Percentiles rank a stretch among this genome's conserved stretches.
Conservation (phyloP, 1,140 invertebrate genomes). For the Steinernema khuongi region DNA sequence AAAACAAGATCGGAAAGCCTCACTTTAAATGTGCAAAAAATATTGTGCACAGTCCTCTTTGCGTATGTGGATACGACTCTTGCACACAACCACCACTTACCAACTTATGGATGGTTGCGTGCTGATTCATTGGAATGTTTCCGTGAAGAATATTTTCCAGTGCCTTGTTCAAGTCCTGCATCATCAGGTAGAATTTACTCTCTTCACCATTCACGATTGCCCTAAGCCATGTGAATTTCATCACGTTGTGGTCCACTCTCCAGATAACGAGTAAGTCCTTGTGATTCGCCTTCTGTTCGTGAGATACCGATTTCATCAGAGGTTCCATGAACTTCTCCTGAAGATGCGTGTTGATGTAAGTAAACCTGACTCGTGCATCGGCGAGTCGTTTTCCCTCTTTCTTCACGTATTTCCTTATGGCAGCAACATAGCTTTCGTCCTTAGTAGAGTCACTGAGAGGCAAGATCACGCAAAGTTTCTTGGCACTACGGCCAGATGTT, state of each 20-base stretch:
- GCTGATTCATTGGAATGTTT: conserved; percentile 32
- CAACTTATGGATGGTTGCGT: conserved; percentile 25
- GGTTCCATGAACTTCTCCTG: conserved; percentile 44
- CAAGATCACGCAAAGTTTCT: conserved; percentile 47
- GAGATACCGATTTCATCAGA: conserved; percentile 31
- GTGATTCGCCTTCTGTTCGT: conserved; percentile 1
- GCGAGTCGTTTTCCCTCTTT: conserved; percentile 5
- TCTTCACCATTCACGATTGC: conserved; percentile 30
- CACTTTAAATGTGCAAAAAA: too few relatives aligned
- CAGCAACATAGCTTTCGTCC: conserved; percentile 39
- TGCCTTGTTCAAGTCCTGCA: conserved; percentile 25
- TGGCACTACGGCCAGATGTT: conserved; percentile 39
- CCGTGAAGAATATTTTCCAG: conserved; percentile 28
- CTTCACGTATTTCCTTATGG: conserved; percentile 33
- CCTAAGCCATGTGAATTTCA: conserved; percentile 43
- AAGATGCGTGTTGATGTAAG: conserved; percentile 43
- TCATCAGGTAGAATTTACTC: conserved; percentile 30
- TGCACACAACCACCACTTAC: too few relatives aligned
- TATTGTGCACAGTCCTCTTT: too few relatives aligned
- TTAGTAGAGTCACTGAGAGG: conserved; percentile 35
- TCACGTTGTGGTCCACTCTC: conserved; percentile 45
- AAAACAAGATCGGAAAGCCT: too few relatives aligned
- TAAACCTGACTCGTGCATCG: conserved; percentile 27
- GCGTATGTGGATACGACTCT: too few relatives aligned
- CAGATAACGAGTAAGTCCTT: conserved; percentile 46